Evolutionary conservation across 1,140 invertebrate species (phyloP), one percentile per base, ranked within the genome.

Genomic region (Hypsibius dujardini): DNA sequence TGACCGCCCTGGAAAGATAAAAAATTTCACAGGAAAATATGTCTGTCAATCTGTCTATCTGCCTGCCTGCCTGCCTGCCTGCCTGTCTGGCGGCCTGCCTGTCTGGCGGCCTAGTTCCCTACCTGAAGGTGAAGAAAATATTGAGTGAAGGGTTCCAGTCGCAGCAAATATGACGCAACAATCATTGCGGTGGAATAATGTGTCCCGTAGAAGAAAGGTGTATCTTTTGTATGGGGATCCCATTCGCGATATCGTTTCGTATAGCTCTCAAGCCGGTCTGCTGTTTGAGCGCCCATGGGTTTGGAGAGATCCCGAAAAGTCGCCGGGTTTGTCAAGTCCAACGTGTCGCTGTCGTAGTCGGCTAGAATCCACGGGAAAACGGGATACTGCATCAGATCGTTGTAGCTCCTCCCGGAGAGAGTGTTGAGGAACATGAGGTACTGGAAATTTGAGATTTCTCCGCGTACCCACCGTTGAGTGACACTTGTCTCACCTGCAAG

Each of bases 171-270:
- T 0, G 93, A 98, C 75, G 95, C 95, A 1, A 99, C 95, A 76
- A 99, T 99, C 95, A 98, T 98, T 0, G 95, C 95, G 7, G 93
- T 96, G 1, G 92, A 95, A 79, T 98, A 98, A 80, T 98, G 95
- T 1, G 95, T 98, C 71, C 95, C 95, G 79, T 96, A 98, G 80
- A 97, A 93, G 83, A 97, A 97, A 0, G 94, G 92, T n/a, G 93
- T 93, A 47, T 71, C 70, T 47, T 71, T 76, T 79, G 78, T 90
- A 76, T 94, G 90, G 1, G 92, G 92, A 81, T 96, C 94, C 93
- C 93, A 98, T 82, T 98, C 94, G 81, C 89, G 85, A 76, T 84
- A 89, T 80, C 95, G 83, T 79, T 96, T 98, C 74, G 89, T 86
- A 80, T 98, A 99, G 78, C 98, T 95, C 75, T 92, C 87, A 47